Percentiles rank a stretch among this genome's conserved stretches.
Conservation (phyloP, 2,888 invertebrate species). For the Cancer borealis region DNA sequence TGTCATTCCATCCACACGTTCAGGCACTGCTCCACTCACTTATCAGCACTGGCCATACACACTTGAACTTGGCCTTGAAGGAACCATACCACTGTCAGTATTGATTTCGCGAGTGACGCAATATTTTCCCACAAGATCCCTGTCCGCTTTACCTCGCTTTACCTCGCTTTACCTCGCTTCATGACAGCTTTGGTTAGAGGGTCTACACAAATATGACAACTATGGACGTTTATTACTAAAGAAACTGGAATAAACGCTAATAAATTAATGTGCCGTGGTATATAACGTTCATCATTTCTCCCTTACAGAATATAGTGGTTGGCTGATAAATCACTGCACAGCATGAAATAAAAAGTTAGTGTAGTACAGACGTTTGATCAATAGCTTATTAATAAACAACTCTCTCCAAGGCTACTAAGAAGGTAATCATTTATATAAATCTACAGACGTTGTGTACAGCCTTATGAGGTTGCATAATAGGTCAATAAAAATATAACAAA, state of each 20-base stretch:
- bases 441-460: not conserved
- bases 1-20: not conserved
- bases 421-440: not conserved
- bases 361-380: not conserved
- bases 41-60: not conserved
- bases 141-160: not conserved
- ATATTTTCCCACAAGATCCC: not conserved
- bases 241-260: not conserved
- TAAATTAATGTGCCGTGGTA: not conserved
- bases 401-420: not conserved
- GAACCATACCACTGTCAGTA: not conserved
- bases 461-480: not conserved
- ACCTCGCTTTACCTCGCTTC: not conserved
- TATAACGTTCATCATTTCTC: not conserved
- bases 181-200: not conserved
- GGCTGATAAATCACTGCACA: not conserved
- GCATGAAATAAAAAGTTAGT: not conserved
- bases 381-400: not conserved
- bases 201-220: not conserved
- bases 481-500: not conserved
- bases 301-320: not conserved
- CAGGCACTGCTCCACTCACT: not conserved
- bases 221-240: not conserved
- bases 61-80: conserved; percentile 30
- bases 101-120: not conserved